Base-by-base conservation (phyloP, 2,888 invertebrate genomes). In the Muschampia staudingeri region DNA sequence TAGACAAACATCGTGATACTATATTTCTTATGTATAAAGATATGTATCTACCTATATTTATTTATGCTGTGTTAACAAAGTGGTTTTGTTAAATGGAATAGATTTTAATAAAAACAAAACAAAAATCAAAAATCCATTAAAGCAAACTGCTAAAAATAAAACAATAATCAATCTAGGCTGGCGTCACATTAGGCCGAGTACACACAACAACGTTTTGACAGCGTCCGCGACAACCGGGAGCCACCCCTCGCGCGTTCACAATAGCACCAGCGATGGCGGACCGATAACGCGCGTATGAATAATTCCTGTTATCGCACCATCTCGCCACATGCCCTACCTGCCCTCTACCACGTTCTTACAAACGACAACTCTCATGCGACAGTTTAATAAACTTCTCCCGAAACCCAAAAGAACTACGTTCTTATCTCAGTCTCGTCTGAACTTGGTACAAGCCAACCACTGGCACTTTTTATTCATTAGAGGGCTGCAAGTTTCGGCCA, bases 271-370 rank as follows among this genome's bases (percentile, higher is more conserved):
- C 95, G 97, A 96, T 96, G 96, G 96, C 95, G 94, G 93, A 89
- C 93, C 94, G 97, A 97, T 97, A 97, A 95, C 94, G 94, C 91
- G 93, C 94, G 95, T 96, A 96, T 96, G 97, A 96, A 97, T 97
- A 97, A 97, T 96, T 96, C 94, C 94, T 94, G 93, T 95, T 96
- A 97, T 97, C 97, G 95, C 94, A 87, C 94, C 94, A 97, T 97
- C 96, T 96, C 94, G 94, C 97, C 96, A 96, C 96, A 97, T 96
- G 95, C 95, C 95, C 96, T 96, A 97, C 96, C 96, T 96, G 96
- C 93, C 96, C 91, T 89, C 90, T 95, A 96, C 96, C 94, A 96
- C 88, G 93, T 84, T 88, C 91, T 89, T 90, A 91, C 86, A 89
- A 93, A 93, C 91, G 88, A 85, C 91, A 86, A 90, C 87, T 89